Base-by-base conservation (phyloP, 1,140 invertebrate species). In the Tachypleus tridentatus region DNA sequence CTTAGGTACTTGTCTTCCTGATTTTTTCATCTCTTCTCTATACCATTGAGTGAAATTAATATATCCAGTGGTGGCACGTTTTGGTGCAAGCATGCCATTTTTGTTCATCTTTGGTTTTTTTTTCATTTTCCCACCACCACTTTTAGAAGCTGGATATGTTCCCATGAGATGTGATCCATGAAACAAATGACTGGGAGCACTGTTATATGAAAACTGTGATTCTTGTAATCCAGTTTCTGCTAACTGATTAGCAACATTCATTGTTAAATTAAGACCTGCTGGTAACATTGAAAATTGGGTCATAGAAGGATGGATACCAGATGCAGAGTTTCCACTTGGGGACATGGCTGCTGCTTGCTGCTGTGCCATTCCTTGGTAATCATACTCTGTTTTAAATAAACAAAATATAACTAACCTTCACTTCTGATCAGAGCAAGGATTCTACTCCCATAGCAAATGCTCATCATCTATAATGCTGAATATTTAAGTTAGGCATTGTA, bases 31-130 rank as follows among this genome's bases (percentile, higher is more conserved):
- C 49, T 71, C 71, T 66, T 73, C 72, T 57, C 72, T 51, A 64
- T 73, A 73, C 70, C 72, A 73, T 64, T 73, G 72, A 51, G 72
- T 73, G 52, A 73, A 73, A 68, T 73, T 73, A 49, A 73, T 73
- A 60, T 73, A 73, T 4, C 72, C 72, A 49, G 72, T 73, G n/a
- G 72, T 73, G 4, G 72, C 72, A 51, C 72, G 60, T 60, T 73
- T 73, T 11, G 72, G 72, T 51, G 71, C 72, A 47, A 72, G 72
- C 50, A 73, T 61, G 5, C 72, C 72, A 65, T 73, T 71, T 62
- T 73, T 73, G 61, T 73, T 73, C 2, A 73, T 67, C 67, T 73
- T 73, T 10, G 66, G 66, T n/a, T 71, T 69, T 51, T 73, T 73
- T 51, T 70, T 69, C 9, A 51, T 61, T 56, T 65, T 65, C 9